Percentiles rank a stretch among this genome's conserved stretches.
phyloP scores from a whole-genome alignment of 2,888 invertebrate species.

The Euspilapteryx auroguttella region DNA sequence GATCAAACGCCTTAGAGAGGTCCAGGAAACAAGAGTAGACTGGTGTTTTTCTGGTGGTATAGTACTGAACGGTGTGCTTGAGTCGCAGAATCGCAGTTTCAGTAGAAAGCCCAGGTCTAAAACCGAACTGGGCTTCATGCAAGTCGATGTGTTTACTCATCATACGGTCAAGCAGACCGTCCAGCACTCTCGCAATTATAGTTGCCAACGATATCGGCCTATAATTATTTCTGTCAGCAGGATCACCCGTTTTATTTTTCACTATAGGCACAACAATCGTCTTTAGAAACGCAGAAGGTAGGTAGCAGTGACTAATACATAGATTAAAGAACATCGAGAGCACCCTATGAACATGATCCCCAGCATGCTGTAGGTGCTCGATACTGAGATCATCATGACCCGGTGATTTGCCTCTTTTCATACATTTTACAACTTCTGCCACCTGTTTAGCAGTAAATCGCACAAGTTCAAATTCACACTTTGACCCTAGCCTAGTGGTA shows the following conservation, averaged over 20 bases:
- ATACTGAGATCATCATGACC: neutral
- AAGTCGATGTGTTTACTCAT: slow-evolving; percentile 4
- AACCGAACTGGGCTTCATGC: slow-evolving; percentile 4
- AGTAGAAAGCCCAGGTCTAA: slow-evolving; percentile 2
- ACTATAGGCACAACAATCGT: slow-evolving; percentile 4
- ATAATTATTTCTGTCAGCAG: slow-evolving; percentile 2
- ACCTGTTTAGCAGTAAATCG: neutral
- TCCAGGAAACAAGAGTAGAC: neutral
- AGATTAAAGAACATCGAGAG: slow-evolving; percentile 8
- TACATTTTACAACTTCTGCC: neutral
- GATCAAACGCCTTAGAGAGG: neutral
- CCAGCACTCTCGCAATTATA: slow-evolving; percentile 10
- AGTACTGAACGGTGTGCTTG: slow-evolving; percentile 3
- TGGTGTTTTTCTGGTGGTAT: neutral
- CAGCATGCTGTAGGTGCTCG: slow-evolving; percentile 6
- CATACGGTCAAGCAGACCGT: slow-evolving; percentile 5
- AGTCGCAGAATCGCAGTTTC: slow-evolving; percentile 2
- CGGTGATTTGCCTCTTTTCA: neutral
- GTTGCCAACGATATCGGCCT: slow-evolving; percentile 7
- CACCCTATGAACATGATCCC: slow-evolving; percentile 6
- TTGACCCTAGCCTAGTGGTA: too few species aligned
- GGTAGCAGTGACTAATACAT: slow-evolving; percentile 7
- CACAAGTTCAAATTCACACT: too few species aligned
- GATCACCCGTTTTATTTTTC: slow-evolving; percentile 4
- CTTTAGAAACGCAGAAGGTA: slow-evolving; percentile 1